phyloP scores from a whole-genome alignment of 2,113 vertebrate genomes.

The Pachyramphus minor region DNA sequence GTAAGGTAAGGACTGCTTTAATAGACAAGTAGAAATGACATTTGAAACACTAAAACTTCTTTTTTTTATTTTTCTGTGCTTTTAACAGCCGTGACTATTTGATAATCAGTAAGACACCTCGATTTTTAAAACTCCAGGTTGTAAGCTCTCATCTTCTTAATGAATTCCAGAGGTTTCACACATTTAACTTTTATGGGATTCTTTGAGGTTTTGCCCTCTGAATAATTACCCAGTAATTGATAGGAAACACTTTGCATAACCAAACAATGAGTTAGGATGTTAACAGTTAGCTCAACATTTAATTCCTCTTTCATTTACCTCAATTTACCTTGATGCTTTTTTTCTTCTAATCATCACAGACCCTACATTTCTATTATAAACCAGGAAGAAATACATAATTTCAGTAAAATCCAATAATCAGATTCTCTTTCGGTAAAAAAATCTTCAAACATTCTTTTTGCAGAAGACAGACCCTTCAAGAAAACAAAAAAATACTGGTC shows the following conservation, averaged over 20 bases:
- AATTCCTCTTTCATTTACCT: neutral
- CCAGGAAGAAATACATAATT: neutral
- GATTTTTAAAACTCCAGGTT: neutral
- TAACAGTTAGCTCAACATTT: neutral
- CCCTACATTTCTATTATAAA: neutral
- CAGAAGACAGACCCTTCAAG: neutral
- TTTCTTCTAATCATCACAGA: neutral
- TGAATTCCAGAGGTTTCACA: neutral
- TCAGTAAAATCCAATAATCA: neutral
- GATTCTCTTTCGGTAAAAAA: neutral
- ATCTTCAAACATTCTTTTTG: neutral
- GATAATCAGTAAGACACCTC: neutral
- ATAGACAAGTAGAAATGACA: neutral
- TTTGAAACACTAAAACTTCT: accelerated
- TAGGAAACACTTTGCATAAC: neutral
- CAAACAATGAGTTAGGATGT: neutral
- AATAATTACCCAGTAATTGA: neutral
- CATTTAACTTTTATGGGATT: neutral
- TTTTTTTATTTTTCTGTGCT: neutral
- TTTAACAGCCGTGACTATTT: neutral
- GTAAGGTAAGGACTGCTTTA: neutral
- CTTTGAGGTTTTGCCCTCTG: neutral
- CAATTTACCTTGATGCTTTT: neutral
- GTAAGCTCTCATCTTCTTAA: neutral
- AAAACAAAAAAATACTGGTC: neutral